Conservation (phyloP, 2,888 invertebrate species). For the Xylocampa areola region DNA sequence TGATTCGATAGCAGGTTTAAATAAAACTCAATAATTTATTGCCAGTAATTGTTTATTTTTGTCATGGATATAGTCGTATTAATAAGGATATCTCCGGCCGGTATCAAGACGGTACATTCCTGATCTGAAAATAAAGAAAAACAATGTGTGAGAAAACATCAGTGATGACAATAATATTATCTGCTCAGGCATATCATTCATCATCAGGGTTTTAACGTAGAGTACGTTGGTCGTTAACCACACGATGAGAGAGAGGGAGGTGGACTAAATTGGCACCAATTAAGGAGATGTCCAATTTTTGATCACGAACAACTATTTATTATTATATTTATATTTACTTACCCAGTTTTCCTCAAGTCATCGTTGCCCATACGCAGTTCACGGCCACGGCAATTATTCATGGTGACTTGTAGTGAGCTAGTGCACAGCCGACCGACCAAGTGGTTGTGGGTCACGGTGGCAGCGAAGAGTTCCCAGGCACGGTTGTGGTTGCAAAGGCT, state of each 20-base stretch:
- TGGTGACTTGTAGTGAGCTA: constrained; percentile 58
- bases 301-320: too few relatives aligned
- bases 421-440: constrained; percentile 66
- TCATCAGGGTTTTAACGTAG: too few relatives aligned
- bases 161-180: neutral
- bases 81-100: constrained; percentile 48
- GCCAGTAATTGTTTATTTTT: neutral
- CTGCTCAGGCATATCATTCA: too few relatives aligned
- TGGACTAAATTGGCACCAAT: too few relatives aligned
- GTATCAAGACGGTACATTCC: constrained; percentile 70
- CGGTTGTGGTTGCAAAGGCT: constrained; percentile 72
- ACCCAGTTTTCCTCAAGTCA: constrained; percentile 70
- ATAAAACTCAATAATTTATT: too few relatives aligned
- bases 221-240: too few relatives aligned
- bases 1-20: too few relatives aligned
- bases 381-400: constrained; percentile 68
- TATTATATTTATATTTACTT: too few relatives aligned
- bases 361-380: constrained; percentile 68
- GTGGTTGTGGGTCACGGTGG: constrained; percentile 69
- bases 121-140: constrained; percentile 60
- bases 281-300: too few relatives aligned
- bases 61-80: constrained; percentile 9
- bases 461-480: constrained; percentile 72
- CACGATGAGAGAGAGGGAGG: too few relatives aligned
- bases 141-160: neutral